phyloP scores from a whole-genome alignment of 2,113 vertebrate genomes.

The Larimichthys crocea region DNA sequence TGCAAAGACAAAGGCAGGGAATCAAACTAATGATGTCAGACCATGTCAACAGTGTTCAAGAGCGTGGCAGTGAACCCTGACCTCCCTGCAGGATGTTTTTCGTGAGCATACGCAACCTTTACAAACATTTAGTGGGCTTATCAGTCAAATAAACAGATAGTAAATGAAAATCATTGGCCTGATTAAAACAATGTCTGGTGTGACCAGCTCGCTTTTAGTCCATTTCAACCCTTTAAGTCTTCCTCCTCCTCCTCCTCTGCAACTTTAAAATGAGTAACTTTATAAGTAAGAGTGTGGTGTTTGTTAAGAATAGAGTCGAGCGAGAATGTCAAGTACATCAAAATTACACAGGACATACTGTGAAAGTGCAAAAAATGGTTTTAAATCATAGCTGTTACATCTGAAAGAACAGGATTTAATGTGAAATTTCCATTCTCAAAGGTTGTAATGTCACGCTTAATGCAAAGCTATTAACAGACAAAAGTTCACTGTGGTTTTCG shows the following conservation, averaged over 20 bases:
- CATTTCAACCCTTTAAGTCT: not conserved
- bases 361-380: not conserved
- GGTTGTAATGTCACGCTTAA: not conserved
- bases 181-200: not conserved
- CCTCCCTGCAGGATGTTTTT: slow-evolving; percentile 45
- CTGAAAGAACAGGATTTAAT: too few relatives aligned
- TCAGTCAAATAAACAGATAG: not conserved
- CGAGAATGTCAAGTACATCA: not conserved
- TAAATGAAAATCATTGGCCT: slow-evolving; percentile 1
- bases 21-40: slow-evolving; percentile 59
- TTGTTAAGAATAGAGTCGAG: not conserved
- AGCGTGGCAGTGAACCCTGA: slow-evolving; percentile 59
- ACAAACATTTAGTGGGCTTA: slow-evolving; percentile 9
- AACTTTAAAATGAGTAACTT: not conserved
- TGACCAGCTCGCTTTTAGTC: not conserved
- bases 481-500: not conserved
- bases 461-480: not conserved
- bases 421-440: not conserved
- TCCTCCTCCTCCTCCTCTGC: not conserved
- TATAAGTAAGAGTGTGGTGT: not conserved
- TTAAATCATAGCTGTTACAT: not conserved
- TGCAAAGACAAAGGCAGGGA: slow-evolving; percentile 52
- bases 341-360: not conserved
- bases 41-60: slow-evolving; percentile 42
- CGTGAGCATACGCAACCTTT: not conserved